phyloP scores from a whole-genome alignment of 2,113 vertebrate genomes.

The Fulmarus glacialis region DNA sequence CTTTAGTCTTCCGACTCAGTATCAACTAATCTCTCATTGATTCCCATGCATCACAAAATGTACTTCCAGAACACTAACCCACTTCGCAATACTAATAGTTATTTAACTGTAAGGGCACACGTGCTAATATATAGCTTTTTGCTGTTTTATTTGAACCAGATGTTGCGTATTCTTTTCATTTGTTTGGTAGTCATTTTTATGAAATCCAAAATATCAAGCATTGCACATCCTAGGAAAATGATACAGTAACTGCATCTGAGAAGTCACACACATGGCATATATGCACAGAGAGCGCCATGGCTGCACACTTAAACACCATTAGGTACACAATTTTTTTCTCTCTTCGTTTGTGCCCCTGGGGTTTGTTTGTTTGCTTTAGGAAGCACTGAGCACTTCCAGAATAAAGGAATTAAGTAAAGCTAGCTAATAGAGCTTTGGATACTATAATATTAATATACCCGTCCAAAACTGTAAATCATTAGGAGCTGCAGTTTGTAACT shows the following conservation, averaged over 20 bases:
- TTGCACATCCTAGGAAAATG: background rate
- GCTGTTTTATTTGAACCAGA: background rate
- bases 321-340: background rate
- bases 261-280: background rate
- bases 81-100: rapidly evolving
- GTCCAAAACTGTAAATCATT: background rate
- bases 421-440: background rate
- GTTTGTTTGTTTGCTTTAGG: background rate
- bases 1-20: background rate
- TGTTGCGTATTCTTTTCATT: background rate
- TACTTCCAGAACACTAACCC: background rate
- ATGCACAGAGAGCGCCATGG: background rate
- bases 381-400: background rate
- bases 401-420: background rate
- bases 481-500: background rate
- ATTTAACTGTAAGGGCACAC: background rate
- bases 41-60: background rate
- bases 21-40: background rate
- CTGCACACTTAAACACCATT: background rate
- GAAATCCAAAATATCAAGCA: background rate
- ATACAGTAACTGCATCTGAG: background rate
- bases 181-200: background rate
- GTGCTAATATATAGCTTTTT: background rate
- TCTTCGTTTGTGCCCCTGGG: background rate
- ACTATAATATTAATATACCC: background rate